Conservation (phyloP, 1,140 invertebrate genomes). For the Orchesella cincta region DNA sequence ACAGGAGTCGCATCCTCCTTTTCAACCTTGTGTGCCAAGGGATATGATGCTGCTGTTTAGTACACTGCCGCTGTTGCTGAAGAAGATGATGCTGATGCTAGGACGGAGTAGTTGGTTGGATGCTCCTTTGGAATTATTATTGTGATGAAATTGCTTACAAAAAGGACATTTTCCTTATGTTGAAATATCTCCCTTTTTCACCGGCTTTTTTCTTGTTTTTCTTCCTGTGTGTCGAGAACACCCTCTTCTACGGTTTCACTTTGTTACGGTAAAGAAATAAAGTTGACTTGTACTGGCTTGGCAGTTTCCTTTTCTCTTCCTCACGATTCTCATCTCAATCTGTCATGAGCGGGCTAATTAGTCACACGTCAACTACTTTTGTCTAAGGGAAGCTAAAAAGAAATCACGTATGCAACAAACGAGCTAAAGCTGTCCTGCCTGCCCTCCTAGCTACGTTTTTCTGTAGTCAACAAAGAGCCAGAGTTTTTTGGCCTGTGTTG, state of each 20-base stretch:
- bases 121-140: slow-evolving; percentile 26
- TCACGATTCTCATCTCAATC: slow-evolving; percentile 41
- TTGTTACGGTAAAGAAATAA: neutral
- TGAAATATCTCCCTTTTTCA: slow-evolving; percentile 21
- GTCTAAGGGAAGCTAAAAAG: slow-evolving; percentile 28
- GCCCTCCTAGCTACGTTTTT: too few relatives aligned
- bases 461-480: too few relatives aligned
- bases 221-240: neutral
- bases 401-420: slow-evolving; percentile 43
- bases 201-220: slow-evolving; percentile 16
- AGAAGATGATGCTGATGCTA: neutral
- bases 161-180: slow-evolving; percentile 22
- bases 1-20: slow-evolving; percentile 32
- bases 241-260: neutral
- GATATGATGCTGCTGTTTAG: neutral
- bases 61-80: neutral
- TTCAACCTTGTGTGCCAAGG: slow-evolving; percentile 35
- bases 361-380: slow-evolving; percentile 45
- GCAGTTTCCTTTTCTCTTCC: neutral
- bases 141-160: slow-evolving; percentile 21
- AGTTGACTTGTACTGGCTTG: neutral
- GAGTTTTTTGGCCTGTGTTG: neutral
- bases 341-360: slow-evolving; percentile 49
- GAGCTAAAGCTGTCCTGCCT: slow-evolving; percentile 20
- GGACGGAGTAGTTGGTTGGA: slow-evolving; percentile 8